Evolutionary conservation across 2,888 invertebrate species (phyloP).

Genomic region (Homarus gammarus): DNA sequence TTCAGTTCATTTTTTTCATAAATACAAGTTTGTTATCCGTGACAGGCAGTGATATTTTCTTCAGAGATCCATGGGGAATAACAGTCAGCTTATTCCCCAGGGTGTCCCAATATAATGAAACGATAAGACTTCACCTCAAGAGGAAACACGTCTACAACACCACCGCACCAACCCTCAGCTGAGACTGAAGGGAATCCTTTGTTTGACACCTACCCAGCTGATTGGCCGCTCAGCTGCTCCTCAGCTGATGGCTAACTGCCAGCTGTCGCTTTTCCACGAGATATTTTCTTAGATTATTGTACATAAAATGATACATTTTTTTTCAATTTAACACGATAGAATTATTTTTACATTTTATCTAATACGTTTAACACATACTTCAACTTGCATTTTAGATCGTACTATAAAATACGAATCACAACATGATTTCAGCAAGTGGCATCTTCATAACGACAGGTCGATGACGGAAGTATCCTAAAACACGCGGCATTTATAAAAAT

Average conservation of each 20-base stretch:
- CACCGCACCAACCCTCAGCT: slow-evolving; percentile 45
- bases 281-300: not conserved
- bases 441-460: slow-evolving; percentile 15
- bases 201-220: slow-evolving; percentile 70
- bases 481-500: not conserved
- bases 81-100: not conserved
- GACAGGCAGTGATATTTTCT: not conserved
- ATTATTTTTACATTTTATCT: not conserved
- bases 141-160: not conserved
- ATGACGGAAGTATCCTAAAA: slow-evolving; percentile 49
- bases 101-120: not conserved
- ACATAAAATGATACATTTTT: not conserved
- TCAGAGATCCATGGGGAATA: not conserved
- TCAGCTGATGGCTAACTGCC: slow-evolving; percentile 40
- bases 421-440: not conserved
- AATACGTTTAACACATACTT: not conserved
- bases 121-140: not conserved
- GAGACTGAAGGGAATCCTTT: slow-evolving; percentile 67
- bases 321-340: not conserved
- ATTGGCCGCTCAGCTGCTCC: slow-evolving; percentile 68
- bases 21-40: not conserved
- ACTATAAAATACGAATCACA: not conserved
- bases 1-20: not conserved
- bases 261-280: not conserved
- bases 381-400: not conserved